phyloP scores from a whole-genome alignment of 1,140 invertebrate genomes.

The Neelides sp. region DNA sequence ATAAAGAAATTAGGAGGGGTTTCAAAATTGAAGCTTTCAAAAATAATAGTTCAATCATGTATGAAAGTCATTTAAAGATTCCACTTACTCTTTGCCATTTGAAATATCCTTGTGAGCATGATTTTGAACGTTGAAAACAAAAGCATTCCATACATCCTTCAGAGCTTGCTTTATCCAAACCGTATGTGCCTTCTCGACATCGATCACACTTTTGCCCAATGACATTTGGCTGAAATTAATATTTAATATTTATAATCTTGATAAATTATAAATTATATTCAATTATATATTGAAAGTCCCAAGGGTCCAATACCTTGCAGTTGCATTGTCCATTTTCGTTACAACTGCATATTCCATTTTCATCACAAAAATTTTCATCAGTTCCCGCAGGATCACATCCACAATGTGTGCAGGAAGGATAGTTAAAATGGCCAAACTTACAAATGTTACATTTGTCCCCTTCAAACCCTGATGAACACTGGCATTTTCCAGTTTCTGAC shows the following conservation, averaged over 20 bases:
- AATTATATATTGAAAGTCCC: constrained; percentile 12
- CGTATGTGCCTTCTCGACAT: constrained; percentile 74
- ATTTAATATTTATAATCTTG: neutral
- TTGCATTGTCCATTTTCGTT: constrained; percentile 61
- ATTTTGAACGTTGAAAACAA: constrained; percentile 66
- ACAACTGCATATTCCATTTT: constrained; percentile 48
- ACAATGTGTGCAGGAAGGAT: constrained; percentile 73
- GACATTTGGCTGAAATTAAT: constrained; percentile 50
- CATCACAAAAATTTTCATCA: constrained; percentile 43
- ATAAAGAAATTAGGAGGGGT: too few relatives aligned
- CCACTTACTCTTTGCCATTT: constrained; percentile 53
- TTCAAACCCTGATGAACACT: constrained; percentile 64
- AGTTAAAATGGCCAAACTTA: constrained; percentile 70
- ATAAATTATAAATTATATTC: neutral
- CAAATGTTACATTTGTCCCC: constrained; percentile 70
- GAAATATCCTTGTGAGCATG: constrained; percentile 62
- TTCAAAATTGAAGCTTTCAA: too few relatives aligned
- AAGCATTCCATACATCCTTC: constrained; percentile 77
- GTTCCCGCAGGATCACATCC: constrained; percentile 61
- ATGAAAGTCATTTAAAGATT: neutral
- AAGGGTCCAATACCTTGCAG: constrained; percentile 53
- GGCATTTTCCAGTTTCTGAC: constrained; percentile 58
- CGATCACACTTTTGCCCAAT: constrained; percentile 65
- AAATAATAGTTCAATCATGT: constrained; percentile 7
- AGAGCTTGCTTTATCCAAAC: constrained; percentile 53